Evolutionary conservation across 2,888 invertebrate genomes (phyloP).

Genomic region (Erebia aethiops): DNA sequence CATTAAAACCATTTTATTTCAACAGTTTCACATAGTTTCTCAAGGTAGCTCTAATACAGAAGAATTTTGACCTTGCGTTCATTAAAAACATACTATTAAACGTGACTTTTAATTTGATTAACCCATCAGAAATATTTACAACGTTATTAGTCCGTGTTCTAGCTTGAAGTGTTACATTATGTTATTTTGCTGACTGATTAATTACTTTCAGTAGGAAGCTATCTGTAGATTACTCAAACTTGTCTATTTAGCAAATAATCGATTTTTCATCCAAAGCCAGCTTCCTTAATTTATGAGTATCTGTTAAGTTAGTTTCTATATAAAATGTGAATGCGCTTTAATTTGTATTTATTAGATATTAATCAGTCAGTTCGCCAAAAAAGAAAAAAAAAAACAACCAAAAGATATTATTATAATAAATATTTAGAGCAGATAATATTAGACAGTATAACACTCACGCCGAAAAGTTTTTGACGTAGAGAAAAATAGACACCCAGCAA

Average conservation of each 20-base stretch:
- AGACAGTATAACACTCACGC: too few species aligned
- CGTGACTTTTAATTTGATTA: constrained; percentile 20
- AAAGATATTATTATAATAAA: too few species aligned
- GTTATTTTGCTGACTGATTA: constrained; percentile 14
- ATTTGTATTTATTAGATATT: too few species aligned
- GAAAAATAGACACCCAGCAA: too few species aligned
- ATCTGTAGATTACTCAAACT: not conserved
- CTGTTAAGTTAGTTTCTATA: too few species aligned
- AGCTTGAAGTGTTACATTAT: not conserved
- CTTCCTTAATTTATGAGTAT: constrained; percentile 1
- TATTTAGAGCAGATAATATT: too few species aligned
- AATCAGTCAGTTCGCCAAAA: too few species aligned
- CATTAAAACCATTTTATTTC: not conserved
- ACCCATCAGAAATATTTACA: constrained; percentile 19
- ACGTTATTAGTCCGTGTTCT: constrained; percentile 10
- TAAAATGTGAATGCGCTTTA: not conserved
- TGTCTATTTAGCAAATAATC: constrained; percentile 9
- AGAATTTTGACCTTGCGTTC: constrained; percentile 25
- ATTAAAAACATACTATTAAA: constrained; percentile 19
- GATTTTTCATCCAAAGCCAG: not conserved
- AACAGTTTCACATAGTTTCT: constrained; percentile 5
- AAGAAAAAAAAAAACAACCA: too few species aligned
- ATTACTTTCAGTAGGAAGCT: constrained; percentile 18
- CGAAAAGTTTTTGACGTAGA: too few species aligned
- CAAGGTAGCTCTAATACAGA: constrained; percentile 11